Evolutionary conservation across 2,888 invertebrate species (phyloP), one percentile per base, ranked within the genome.

Genomic region (Nomada ferruginata): DNA sequence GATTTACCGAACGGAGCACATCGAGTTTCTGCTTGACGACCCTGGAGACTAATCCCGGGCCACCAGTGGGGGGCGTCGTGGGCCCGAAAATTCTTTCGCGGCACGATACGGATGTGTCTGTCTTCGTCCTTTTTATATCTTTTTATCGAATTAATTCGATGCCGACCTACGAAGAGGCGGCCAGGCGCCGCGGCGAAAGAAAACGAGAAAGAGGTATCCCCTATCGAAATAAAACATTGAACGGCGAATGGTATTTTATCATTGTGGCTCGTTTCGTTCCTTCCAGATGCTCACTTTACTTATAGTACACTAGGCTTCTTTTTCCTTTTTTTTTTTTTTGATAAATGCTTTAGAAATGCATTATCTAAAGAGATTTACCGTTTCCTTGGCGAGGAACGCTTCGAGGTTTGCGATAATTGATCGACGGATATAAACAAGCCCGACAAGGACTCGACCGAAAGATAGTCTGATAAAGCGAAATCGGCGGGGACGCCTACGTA

Each of bases 51-150:
- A 89, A 90, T 89, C 85, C 85, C 77, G 74, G 73, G 75, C 84
- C 86, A 89, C 82, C 92, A 89, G 90, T 90, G 81, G 91, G 92
- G 91, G 80, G 79, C 77, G 85, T 79, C 86, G 82, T 70, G 85
- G 81, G 74, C 79, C 84, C 86, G 80, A 88, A 91, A 92, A 93
- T 93, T 93, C 93, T 87, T 91, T 92, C 93, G 92, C 93, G 93
- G 92, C 92, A 91, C 89, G 87, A 89, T 91, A 90, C 89, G 89
- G 85, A 87, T 84, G 83, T 85, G 87, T 87, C 86, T 78, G 85
- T 88, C 86, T 85, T 50, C 47, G 23, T 59, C 42, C 36, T 44
- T 63, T 61, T 64, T 23, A 55, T 52, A 60, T 77, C 75, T 52
- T 84, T 84, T 86, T 80, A 79, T 85, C 77, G 80, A 87, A 87